phyloP scores from a whole-genome alignment of 2,113 vertebrate species.

The Carlito syrichta region DNA sequence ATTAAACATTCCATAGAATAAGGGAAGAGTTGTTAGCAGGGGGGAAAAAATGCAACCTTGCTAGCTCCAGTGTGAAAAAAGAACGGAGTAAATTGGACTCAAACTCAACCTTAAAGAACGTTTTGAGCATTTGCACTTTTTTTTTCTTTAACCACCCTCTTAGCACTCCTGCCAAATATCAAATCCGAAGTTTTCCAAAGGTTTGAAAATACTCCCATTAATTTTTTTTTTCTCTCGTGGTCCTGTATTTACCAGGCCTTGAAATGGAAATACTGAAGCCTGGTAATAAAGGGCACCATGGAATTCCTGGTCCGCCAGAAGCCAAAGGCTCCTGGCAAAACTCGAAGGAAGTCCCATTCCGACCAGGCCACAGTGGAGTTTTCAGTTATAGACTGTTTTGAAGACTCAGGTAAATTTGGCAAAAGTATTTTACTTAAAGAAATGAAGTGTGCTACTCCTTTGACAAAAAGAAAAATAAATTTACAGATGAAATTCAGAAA shows the following conservation, averaged over 20 bases:
- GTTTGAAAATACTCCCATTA: conserved; percentile 76
- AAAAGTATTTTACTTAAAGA: conserved; percentile 30
- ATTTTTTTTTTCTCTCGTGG: conserved; percentile 45
- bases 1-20: conserved; percentile 79
- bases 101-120: conserved; percentile 55
- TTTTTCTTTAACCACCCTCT: conserved; percentile 71
- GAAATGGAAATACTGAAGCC: conserved; percentile 70
- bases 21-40: conserved; percentile 68
- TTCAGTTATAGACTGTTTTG: conserved; percentile 32
- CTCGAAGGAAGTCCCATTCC: conserved; percentile 37
- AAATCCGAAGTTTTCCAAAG: conserved; percentile 70
- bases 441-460: neutral
- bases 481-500: neutral
- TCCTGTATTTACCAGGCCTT: conserved; percentile 62
- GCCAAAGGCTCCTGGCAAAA: conserved; percentile 40
- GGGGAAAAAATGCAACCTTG: conserved; percentile 50
- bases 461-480: neutral
- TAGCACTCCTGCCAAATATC: conserved; percentile 69
- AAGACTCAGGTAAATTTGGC: conserved; percentile 54
- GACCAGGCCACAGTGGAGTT: neutral
- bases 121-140: conserved; percentile 65
- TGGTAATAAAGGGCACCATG: conserved; percentile 47
- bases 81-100: conserved; percentile 52
- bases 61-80: conserved; percentile 58
- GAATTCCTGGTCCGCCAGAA: conserved; percentile 41